Evolutionary conservation across 1,140 invertebrate genomes (phyloP).

Genomic region (Drosophila eugracilis): DNA sequence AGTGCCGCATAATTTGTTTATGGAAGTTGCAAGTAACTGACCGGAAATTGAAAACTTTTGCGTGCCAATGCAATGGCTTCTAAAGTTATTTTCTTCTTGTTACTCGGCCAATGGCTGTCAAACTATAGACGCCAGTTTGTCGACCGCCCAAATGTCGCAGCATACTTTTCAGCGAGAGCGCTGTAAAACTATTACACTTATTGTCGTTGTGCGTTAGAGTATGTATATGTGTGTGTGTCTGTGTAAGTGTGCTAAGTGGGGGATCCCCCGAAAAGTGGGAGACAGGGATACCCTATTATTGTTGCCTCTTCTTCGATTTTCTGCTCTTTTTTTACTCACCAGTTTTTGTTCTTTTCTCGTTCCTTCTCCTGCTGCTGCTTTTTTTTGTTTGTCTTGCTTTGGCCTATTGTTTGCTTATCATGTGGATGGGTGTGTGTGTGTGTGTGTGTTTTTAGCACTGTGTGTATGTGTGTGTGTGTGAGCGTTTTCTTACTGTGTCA

Average conservation of each 20-base stretch:
- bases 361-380: background rate
- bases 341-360: constrained; percentile 31
- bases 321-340: constrained; percentile 15
- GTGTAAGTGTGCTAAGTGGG: constrained; percentile 6
- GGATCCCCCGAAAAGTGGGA: constrained; percentile 18
- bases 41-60: constrained; percentile 34
- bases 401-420: constrained; percentile 70
- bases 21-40: constrained; percentile 11
- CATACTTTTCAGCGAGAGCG: constrained; percentile 70
- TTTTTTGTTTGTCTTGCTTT: constrained; percentile 57
- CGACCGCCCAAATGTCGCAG: constrained; percentile 69
- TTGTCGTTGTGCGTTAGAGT: constrained; percentile 15
- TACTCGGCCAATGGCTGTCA: constrained; percentile 27
- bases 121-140: constrained; percentile 73
- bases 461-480: constrained; percentile 12
- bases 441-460: constrained; percentile 10
- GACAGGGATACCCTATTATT: constrained; percentile 10
- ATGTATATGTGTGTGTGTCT: background rate
- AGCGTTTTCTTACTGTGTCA: constrained; percentile 71
- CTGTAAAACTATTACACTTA: constrained; percentile 72
- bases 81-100: background rate
- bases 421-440: constrained; percentile 17
- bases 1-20: background rate
- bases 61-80: constrained; percentile 35
- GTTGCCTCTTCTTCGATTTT: constrained; percentile 11